Base-by-base conservation (phyloP, 2,888 invertebrate species). In the Phyto melanocephala region DNA sequence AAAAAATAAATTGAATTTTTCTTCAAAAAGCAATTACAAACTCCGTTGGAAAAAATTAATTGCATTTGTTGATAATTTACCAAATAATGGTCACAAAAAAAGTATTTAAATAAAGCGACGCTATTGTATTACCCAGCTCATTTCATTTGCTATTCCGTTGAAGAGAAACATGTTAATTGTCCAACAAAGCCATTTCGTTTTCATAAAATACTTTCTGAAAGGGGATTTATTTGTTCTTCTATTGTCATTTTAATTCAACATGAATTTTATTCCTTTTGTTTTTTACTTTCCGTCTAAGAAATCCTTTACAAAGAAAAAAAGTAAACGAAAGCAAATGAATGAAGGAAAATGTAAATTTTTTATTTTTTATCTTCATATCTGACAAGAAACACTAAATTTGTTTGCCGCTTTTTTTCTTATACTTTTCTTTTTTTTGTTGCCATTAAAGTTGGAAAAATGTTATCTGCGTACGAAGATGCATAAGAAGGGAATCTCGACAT, bases 131-230 rank as follows among this genome's bases (percentile, higher is more conserved):
- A n/a, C n/a, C n/a, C n/a, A n/a, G n/a, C 40, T 47, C 17, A 42
- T 50, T 17, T 13, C 17, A 15, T 17, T 40, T 40, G 33, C 28
- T 63, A 35, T 54, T 40, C 11, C 10, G 1, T 33, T 63, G 6
- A 63, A 63, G 11, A n/a, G 0, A 71, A 15, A 40, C 33, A 40
- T 72, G 42, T 74, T 33, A 74, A 63, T 74, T 63, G 74, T 42
- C 33, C 17, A 20, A 8, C 45, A 70, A 37, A 62, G 22, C 40
- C 7, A 11, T 62, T 62, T 52, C 17, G 20, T 22, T 54, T 40
- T 42, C 33, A 33, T 42, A 63, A 63, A 63, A 72, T 28, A 8
- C 13, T 33, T 20, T 33, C 45, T 74, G 20, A 63, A 62, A 63
- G 20, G 37, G 42, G 20, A 11, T 54, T 15, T 15, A 63, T 35